Evolutionary conservation across 1,140 invertebrate genomes (phyloP).

Genomic region (Octopus sinensis): DNA sequence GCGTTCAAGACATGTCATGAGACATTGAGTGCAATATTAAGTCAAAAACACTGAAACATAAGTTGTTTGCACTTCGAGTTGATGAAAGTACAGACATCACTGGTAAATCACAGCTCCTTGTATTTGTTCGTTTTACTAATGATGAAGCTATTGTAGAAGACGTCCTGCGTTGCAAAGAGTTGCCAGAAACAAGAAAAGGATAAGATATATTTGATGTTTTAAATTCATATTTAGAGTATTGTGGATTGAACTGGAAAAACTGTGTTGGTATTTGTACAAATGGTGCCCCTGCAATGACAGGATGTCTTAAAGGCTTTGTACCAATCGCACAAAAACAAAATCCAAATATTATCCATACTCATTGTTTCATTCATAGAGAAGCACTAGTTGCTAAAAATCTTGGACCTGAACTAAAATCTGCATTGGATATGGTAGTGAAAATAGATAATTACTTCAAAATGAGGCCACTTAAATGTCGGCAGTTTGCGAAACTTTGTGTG

Average conservation of each 20-base stretch:
- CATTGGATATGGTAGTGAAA: conserved; percentile 7
- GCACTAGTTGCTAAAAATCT: too few species aligned
- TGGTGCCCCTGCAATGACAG: too few species aligned
- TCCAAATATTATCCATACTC: too few species aligned
- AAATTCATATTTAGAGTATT: too few species aligned
- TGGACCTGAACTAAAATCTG: too few species aligned
- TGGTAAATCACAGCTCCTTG: conserved; percentile 4
- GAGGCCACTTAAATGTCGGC: conserved; percentile 7
- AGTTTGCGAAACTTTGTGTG: conserved; percentile 5
- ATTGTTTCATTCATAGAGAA: too few species aligned
- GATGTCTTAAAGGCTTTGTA: too few species aligned
- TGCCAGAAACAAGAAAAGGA: background rate
- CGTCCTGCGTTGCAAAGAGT: conserved; percentile 3
- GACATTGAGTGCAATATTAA: background rate
- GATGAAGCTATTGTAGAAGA: conserved; percentile 7
- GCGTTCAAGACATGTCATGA: too few species aligned
- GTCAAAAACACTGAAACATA: conserved; percentile 5
- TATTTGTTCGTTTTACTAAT: conserved; percentile 8
- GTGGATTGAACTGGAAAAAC: too few species aligned
- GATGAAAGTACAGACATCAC: conserved; percentile 7
- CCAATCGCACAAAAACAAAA: too few species aligned
- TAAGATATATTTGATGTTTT: too few species aligned
- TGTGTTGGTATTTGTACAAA: too few species aligned
- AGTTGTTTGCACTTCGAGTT: conserved; percentile 1
- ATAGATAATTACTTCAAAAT: background rate